Evolutionary conservation across 2,797 vertebrate genomes (phyloP).

Genomic region (Nothura maculosa): DNA sequence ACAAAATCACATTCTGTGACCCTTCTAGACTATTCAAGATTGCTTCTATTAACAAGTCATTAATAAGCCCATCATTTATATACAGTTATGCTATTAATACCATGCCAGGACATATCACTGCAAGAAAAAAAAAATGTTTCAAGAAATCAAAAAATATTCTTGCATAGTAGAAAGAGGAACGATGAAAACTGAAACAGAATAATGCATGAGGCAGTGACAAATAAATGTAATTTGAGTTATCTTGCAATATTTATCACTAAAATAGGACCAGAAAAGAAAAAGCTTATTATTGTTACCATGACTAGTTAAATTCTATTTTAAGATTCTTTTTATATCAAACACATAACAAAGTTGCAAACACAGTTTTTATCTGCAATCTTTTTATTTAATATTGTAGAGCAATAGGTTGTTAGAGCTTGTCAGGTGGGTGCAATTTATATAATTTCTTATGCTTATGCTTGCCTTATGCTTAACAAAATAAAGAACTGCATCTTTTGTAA

Average conservation of each 20-base stretch:
- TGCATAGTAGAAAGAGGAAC: not conserved
- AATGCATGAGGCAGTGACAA: not conserved
- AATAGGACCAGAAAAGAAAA: not conserved
- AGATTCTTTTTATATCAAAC: conserved; percentile 1
- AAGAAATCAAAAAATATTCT: not conserved
- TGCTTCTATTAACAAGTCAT: not conserved
- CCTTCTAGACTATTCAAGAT: not conserved
- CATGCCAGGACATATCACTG: not conserved
- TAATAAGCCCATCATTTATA: not conserved
- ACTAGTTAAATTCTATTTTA: not conserved
- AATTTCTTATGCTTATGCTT: conserved; percentile 1
- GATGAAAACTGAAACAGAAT: not conserved
- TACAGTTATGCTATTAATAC: not conserved
- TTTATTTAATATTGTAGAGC: conserved; percentile 6
- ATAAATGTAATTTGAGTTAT: not conserved
- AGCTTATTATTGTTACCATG: not conserved
- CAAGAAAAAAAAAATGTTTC: rapidly evolving
- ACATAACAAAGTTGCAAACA: not conserved
- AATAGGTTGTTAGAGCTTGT: conserved; percentile 11
- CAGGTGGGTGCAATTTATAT: not conserved
- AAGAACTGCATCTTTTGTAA: not conserved
- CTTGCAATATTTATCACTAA: not conserved
- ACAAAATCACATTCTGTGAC: not conserved
- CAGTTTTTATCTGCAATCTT: not conserved
- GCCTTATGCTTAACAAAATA: conserved; percentile 22